Base-by-base conservation (phyloP, 92 coral and sea anemone species). In the Metridium senile region DNA sequence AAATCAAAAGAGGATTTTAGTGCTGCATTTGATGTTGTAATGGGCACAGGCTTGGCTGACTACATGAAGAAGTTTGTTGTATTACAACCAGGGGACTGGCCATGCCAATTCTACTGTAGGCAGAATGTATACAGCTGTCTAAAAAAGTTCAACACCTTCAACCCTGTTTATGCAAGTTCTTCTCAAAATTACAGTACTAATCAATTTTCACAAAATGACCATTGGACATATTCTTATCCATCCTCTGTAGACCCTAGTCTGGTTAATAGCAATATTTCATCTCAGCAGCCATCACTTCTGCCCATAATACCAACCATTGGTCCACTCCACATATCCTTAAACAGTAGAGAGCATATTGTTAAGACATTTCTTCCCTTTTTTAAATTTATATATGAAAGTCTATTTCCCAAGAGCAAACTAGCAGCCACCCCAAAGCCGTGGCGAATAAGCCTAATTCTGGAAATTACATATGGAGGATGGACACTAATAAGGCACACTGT, bases 51-150 rank as follows among this genome's bases (percentile, higher is more conserved):
- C 33, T 59, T 88, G 71, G 62, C 70, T 34, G 70, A 49, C 57
- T 84, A 88, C 67, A 33, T 80, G 61, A 71, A 79, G 62, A 71
- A 34, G 65, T 84, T 59, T 66, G 31, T 84, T 43, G 26, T 66
- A n/a, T 19, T 73, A 25, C 86, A 88, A 45, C 86, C 89, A 65
- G 86, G 93, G 18, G 89, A 88, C 74, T 79, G 86, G 86, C 89
- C 84, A 2, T 71, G 76, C 35, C 87, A 70, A 72, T 82, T 87
- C 39, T 82, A 76, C 68, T 47, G 84, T 61, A 39, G 77, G 35
- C 77, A 80, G 49, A 54, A 65, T 1, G 72, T 85, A 18, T 80
- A 85, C 46, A 80, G 65, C 34, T 68, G 29, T 33, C 82, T 82
- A n/a, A 8, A 66, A 19, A 81, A 68, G 68, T 79, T 68, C 26